phyloP scores from a whole-genome alignment of 2,113 vertebrate genomes.

The Serilophus lunatus region DNA sequence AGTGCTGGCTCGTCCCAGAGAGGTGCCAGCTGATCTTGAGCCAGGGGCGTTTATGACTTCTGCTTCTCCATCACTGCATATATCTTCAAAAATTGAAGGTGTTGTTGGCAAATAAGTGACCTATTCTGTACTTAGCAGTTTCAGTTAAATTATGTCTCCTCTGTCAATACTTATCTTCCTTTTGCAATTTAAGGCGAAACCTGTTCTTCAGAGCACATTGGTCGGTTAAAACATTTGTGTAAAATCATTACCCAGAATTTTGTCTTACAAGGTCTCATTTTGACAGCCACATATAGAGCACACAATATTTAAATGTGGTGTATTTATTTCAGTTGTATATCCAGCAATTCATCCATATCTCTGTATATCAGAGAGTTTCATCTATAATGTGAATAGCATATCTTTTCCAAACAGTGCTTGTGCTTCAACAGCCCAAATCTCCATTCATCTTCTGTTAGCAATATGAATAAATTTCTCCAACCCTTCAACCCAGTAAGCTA shows the following conservation, averaged over 20 bases:
- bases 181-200: not conserved
- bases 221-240: not conserved
- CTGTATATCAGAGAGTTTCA: not conserved
- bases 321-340: not conserved
- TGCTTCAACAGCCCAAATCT: not conserved
- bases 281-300: not conserved
- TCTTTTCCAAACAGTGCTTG: not conserved
- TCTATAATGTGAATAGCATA: not conserved
- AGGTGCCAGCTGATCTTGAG: not conserved
- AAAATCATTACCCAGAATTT: not conserved
- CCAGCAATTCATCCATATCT: not conserved
- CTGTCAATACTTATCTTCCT: not conserved
- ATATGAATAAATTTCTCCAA: not conserved
- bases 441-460: not conserved
- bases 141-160: not conserved
- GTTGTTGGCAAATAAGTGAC: not conserved
- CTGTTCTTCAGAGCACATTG: not conserved
- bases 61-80: not conserved
- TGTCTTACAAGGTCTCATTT: not conserved
- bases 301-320: not conserved
- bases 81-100: not conserved
- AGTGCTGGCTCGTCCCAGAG: accelerated
- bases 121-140: not conserved
- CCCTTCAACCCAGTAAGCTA: not conserved
- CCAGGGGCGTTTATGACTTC: not conserved